Evolutionary conservation across 2,888 invertebrate genomes (phyloP), one percentile per base, ranked within the genome.

Genomic region (Amiota minor): DNA sequence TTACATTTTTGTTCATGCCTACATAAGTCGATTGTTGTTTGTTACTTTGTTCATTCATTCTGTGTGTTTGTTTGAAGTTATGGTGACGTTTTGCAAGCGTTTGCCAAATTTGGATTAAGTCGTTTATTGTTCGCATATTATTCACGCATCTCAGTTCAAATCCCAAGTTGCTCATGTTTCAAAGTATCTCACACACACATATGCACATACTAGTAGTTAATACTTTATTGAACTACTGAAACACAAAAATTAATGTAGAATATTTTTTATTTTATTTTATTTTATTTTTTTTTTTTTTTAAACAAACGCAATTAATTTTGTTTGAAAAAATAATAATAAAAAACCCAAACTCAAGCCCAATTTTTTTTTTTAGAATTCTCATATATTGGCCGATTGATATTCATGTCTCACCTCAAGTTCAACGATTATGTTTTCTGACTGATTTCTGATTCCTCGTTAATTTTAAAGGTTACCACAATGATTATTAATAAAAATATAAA

Each of bases 71-170:
- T 47, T 47, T 55, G 56, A 45, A 9, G 59, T 56, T 56, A 67
- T 79, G 86, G 83, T 86, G 86, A 83, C 83, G 84, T 79, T 86
- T 86, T 84, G 85, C 85, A 86, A 85, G 85, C 85, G 75, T 76
- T 61, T 64, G 12, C 72, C 72, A 74, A 71, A 67, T 71, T 68
- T 59, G 53, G 67, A 23, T 50, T 68, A 35, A 35, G 9, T 68
- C 12, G 53, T 59, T 16, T 53, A 16, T 53, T 56, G n/a, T 12
- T 46, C 6, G 35, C 35, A 4, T 35, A 35, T 56, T 46, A 8
- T 56, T 47, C 59, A 20, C 59, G 59, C 59, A 59, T 1, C 20
- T 16, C 35, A 35, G 2, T 35, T 35, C 6, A 35, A 35, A 4
- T 35, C 35, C 35, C 35, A 35, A 35, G 35, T 35, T 35, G 35